A percentile compares a stretch with the other conserved stretches of the same genome.
These are phyloP conservation scores for Telmatherina bonti DNA, from an alignment of 2,797 vertebrate species.

Conservation along the genomic window DNA sequence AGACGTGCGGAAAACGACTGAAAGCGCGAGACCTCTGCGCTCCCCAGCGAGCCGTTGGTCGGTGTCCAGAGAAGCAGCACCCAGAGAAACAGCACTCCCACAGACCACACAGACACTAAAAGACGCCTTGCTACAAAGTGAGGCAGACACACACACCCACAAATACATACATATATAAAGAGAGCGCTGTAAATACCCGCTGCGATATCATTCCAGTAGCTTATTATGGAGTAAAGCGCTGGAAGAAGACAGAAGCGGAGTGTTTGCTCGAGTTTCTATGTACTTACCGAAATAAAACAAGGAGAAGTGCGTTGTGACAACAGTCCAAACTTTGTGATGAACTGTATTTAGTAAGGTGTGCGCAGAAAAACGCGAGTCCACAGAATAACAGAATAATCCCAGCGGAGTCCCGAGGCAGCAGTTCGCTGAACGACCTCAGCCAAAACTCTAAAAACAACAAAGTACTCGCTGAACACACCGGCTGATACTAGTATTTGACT, in stretches of 20 bases:
- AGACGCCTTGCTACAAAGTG: slow-evolving; percentile 75
- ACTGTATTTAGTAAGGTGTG: not conserved
- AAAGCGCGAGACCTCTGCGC: slow-evolving; percentile 59
- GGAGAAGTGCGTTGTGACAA: slow-evolving; percentile 44
- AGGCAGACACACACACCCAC: slow-evolving; percentile 33
- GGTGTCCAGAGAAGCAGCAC: slow-evolving; percentile 6
- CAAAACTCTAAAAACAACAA: slow-evolving; percentile 50
- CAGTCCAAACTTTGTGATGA: slow-evolving; percentile 49
- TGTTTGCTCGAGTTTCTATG: slow-evolving; percentile 9
- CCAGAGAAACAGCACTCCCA: slow-evolving; percentile 58
- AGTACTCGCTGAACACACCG: slow-evolving; percentile 14
- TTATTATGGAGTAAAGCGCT: slow-evolving; percentile 32
- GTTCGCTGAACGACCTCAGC: slow-evolving; percentile 46
- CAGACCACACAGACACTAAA: slow-evolving; percentile 73
- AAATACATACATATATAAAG: slow-evolving; percentile 29
- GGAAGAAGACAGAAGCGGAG: slow-evolving; percentile 7
- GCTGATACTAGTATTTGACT: not conserved
- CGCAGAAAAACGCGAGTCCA: slow-evolving; percentile 19
- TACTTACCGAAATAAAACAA: slow-evolving; percentile 77
- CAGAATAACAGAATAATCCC: slow-evolving; percentile 62
- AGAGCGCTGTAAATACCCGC: slow-evolving; percentile 62
- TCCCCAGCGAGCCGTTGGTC: slow-evolving; percentile 59
- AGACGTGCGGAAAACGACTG: slow-evolving; percentile 37
- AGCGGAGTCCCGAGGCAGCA: slow-evolving; percentile 26
- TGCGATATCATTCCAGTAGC: slow-evolving; percentile 51